Evolutionary conservation across 1,140 invertebrate species (phyloP).

Genomic region (Rhopalosiphum padi): DNA sequence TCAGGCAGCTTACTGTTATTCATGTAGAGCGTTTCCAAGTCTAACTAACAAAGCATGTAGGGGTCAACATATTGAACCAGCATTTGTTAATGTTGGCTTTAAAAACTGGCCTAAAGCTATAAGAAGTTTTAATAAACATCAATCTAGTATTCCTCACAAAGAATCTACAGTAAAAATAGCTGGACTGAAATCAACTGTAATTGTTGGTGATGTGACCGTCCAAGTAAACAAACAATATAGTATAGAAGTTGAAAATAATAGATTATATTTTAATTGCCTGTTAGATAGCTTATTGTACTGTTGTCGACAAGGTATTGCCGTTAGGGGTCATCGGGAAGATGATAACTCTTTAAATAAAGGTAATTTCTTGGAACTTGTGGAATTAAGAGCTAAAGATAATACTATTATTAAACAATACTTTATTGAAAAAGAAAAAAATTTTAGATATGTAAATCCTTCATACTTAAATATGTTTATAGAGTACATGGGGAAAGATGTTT

Average conservation of each 20-base stretch:
- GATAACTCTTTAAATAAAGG: constrained; percentile 31
- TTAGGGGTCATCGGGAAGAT: constrained; percentile 30
- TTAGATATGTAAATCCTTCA: constrained; percentile 6
- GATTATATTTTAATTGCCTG: not conserved
- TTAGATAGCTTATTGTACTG: constrained; percentile 39
- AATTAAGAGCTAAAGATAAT: constrained; percentile 35
- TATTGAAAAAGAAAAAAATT: constrained; percentile 45
- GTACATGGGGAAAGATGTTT: constrained; percentile 12
- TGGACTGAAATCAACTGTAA: constrained; percentile 7
- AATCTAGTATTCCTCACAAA: too few relatives aligned
- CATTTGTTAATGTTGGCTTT: too few relatives aligned
- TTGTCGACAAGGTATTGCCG: constrained; percentile 3
- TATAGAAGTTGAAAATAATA: constrained; percentile 3
- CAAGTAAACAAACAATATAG: not conserved
- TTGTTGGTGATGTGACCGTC: not conserved
- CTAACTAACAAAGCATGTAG: too few relatives aligned
- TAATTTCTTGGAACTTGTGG: constrained; percentile 7
- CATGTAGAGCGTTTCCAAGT: too few relatives aligned
- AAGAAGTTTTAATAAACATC: too few relatives aligned
- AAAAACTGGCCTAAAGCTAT: too few relatives aligned
- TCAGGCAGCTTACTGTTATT: too few relatives aligned
- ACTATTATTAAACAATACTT: constrained; percentile 48
- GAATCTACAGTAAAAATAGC: not conserved
- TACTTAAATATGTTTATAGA: constrained; percentile 19
- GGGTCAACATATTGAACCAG: too few relatives aligned